Evolutionary conservation across 2,888 invertebrate species (phyloP).

Genomic region (Auanema sp.): DNA sequence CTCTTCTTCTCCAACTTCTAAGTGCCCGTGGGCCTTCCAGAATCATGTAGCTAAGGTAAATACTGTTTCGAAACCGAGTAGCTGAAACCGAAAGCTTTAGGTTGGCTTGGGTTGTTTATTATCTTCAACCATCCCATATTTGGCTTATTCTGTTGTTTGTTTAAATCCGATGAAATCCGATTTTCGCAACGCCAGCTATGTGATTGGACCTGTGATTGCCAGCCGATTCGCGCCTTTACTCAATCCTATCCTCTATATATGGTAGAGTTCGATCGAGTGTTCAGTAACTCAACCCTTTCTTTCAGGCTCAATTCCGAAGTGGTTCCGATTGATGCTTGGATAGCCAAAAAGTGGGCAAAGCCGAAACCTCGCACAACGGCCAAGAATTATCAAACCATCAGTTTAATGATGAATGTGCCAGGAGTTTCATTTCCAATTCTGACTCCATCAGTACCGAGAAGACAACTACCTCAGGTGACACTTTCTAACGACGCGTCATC

Average conservation of each 20-base stretch:
- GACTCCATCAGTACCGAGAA: conserved; percentile 44
- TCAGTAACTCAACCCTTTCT: background rate
- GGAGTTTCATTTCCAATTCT: conserved; percentile 47
- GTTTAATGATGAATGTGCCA: conserved; percentile 39
- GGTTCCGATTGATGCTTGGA: conserved; percentile 40
- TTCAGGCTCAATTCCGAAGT: conserved; percentile 46
- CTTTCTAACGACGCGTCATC: background rate
- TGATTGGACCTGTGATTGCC: conserved; percentile 36
- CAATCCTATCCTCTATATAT: conserved; percentile 49
- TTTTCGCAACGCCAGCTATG: conserved; percentile 27
- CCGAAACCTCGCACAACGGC: conserved; percentile 34
- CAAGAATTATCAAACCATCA: conserved; percentile 48
- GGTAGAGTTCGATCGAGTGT: conserved; percentile 18
- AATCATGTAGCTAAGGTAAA: conserved; percentile 42
- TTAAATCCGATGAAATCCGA: conserved; percentile 48
- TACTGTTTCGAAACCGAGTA: background rate
- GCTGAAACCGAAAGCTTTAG: conserved; percentile 15
- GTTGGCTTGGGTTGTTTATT: conserved; percentile 46
- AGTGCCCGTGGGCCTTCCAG: conserved; percentile 43
- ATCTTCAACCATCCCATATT: conserved; percentile 45
- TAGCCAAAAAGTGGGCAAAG: conserved; percentile 34
- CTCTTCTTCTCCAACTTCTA: too few species aligned
- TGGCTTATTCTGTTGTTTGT: conserved; percentile 46
- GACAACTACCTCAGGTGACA: conserved; percentile 42
- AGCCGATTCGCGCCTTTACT: conserved; percentile 39